These are phyloP conservation scores for Agapornis roseicollis DNA, from an alignment of 2,113 vertebrate genomes.

Conservation along the genomic window DNA sequence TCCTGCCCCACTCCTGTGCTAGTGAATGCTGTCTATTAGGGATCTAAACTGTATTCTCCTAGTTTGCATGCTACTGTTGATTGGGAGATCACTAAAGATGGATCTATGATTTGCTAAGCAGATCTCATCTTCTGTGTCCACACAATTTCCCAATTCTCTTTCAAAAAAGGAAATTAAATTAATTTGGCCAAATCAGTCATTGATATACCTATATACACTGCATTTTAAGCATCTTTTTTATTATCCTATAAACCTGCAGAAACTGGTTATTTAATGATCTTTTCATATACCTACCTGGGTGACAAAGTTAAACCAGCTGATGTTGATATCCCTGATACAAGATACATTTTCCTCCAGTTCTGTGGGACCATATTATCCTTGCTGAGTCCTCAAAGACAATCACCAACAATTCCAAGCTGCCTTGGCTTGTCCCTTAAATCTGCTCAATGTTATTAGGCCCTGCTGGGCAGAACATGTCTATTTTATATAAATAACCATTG, in stretches of 20 bases:
- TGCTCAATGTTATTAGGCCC: neutral
- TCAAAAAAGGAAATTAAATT: neutral
- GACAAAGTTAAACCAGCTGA: neutral
- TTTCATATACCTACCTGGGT: neutral
- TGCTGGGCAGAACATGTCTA: constrained; percentile 1
- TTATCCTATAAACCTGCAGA: neutral
- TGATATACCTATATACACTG: neutral
- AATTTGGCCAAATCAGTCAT: neutral
- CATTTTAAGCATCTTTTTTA: neutral
- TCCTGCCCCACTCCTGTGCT: neutral
- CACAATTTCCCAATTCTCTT: neutral
- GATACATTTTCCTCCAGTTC: rapidly evolving
- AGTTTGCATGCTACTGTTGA: rapidly evolving
- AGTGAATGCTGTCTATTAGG: neutral
- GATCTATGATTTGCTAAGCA: neutral
- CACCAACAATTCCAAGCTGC: neutral
- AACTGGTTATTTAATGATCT: neutral
- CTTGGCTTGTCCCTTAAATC: neutral
- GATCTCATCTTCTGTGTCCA: neutral
- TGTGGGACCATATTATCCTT: neutral
- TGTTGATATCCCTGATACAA: neutral
- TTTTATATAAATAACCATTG: neutral
- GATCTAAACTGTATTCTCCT: neutral
- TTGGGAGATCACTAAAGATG: neutral
- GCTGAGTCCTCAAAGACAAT: neutral